Base-by-base conservation (phyloP, 2,888 invertebrate genomes). In the Drosophila demipolita region DNA sequence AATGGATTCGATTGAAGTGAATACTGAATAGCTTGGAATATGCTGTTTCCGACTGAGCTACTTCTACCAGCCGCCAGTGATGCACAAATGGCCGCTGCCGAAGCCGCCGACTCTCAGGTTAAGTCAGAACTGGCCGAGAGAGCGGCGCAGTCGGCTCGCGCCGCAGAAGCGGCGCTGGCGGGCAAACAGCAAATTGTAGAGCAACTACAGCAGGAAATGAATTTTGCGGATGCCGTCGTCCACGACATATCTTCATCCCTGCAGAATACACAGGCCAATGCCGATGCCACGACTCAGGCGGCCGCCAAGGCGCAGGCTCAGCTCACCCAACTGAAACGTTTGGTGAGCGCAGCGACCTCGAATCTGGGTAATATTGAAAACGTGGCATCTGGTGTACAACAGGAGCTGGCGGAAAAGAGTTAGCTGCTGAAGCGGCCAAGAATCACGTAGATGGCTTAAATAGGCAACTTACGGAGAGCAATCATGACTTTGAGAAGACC, bases 11-110 rank as follows among this genome's bases (percentile, higher is more conserved):
- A 54, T 42, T 57, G 53, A 42, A 38, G 15, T 45, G 38, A n/a
- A 17, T 29, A 52, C 42, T 32, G 58, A 73, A 52, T 52, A 55
- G 45, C 35, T 65, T 29, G 52, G 57, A 82, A 75, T 62, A 80
- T 80, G 72, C 40, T 65, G 53, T 38, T 32, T 40, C 33, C 54
- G 7, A 70, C 52, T 36, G 48, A 53, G 29, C 20, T 82, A 17
- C n/a, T 83, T 1, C 42, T 68, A 11, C 12, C 70, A 36, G 96
- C 96, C 0, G 96, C 96, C 0, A 95, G 95, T 53, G 96, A 96
- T 90, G 96, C 96, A 0, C 96, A 96, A 86, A 96, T 96, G 2
- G 96, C 96, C 0, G 95, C 96, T 36, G 96, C 95, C 29, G 96
- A 96, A 0, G 96, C 96, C 80, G 95, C 95, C 83, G 95, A 95